A percentile compares a stretch with the other conserved stretches of the same genome.
phyloP scores from a whole-genome alignment of 2,113 vertebrate species.

The Equus przewalskii region DNA sequence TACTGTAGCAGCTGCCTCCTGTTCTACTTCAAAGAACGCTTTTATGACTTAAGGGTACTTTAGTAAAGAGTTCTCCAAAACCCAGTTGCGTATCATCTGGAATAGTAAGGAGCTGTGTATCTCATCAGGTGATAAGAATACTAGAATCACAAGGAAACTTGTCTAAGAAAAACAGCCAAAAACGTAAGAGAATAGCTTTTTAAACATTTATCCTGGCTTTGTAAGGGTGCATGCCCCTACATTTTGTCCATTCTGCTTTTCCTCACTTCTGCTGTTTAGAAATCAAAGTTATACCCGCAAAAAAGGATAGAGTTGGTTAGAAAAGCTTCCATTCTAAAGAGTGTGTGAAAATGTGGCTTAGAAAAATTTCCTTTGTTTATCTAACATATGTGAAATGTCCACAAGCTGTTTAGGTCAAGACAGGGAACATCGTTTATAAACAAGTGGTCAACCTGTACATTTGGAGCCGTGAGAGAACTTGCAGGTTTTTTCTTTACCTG shows the following conservation, averaged over 20 bases:
- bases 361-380: constrained; percentile 1
- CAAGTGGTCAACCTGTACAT: background rate
- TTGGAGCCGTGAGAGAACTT: background rate
- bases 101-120: background rate
- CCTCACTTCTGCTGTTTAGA: background rate
- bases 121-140: constrained; percentile 36
- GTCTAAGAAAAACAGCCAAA: background rate
- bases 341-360: constrained; percentile 18
- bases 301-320: background rate
- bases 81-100: constrained; percentile 5
- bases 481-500: background rate
- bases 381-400: background rate
- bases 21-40: constrained; percentile 79
- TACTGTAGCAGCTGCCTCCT: constrained; percentile 73
- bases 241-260: background rate
- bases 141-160: background rate
- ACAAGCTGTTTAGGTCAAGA: background rate
- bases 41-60: constrained; percentile 78
- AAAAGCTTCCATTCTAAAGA: constrained; percentile 23
- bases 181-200: constrained; percentile 19
- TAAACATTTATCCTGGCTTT: background rate
- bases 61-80: constrained; percentile 79
- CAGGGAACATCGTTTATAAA: background rate
- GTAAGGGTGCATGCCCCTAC: background rate
- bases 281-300: background rate